phyloP scores from a whole-genome alignment of 2,113 vertebrate genomes.

The Oreochromis tanganicae region DNA sequence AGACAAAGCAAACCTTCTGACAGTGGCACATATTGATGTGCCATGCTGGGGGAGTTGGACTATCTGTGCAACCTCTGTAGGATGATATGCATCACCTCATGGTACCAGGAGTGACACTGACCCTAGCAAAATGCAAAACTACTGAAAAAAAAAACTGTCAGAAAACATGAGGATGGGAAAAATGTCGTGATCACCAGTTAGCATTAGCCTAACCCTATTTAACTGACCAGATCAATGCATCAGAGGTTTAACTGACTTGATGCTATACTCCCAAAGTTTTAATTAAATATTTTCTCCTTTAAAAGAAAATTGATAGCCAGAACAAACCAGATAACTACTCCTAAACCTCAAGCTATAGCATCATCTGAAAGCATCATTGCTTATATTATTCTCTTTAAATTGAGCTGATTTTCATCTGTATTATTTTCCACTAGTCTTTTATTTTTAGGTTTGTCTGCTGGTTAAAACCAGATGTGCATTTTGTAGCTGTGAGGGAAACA shows the following conservation, averaged over 20 bases:
- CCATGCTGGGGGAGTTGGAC: background rate
- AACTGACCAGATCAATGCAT: too few species aligned
- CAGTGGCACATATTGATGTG: background rate
- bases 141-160: background rate
- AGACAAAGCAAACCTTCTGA: background rate
- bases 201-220: background rate
- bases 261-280: too few species aligned
- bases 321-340: background rate
- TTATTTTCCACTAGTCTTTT: background rate
- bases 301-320: background rate
- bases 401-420: background rate
- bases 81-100: background rate
- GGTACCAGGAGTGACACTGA: background rate
- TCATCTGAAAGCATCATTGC: fast-evolving
- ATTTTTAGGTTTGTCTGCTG: background rate
- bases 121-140: background rate
- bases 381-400: background rate
- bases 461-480: background rate
- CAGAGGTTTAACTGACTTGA: too few species aligned
- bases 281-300: background rate
- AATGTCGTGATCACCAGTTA: background rate
- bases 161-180: background rate
- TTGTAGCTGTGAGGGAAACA: background rate
- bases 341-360: background rate
- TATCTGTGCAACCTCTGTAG: background rate